phyloP scores from a whole-genome alignment of 1,140 invertebrate species.

The Diabrotica virgifera region DNA sequence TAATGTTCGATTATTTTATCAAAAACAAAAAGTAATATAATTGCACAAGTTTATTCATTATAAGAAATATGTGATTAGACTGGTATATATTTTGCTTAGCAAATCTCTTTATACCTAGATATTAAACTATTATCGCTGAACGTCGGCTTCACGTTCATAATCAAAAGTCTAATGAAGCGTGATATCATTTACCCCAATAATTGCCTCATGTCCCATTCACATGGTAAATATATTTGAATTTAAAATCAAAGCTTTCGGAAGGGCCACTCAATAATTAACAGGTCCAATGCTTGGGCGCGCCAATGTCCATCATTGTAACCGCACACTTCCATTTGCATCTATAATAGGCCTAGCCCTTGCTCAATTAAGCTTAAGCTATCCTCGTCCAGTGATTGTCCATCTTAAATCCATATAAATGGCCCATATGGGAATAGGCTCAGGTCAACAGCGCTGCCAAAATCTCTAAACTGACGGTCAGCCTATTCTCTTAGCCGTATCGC shows the following conservation, averaged over 20 bases:
- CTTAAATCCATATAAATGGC: slow-evolving; percentile 48
- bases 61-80: no score
- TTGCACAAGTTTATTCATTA: no score
- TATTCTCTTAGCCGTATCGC: slow-evolving; percentile 38
- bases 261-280: slow-evolving; percentile 8
- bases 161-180: not conserved
- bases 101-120: no score
- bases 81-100: no score
- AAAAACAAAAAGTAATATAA: no score
- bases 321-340: slow-evolving; percentile 45
- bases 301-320: slow-evolving; percentile 41
- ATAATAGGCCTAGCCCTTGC: slow-evolving; percentile 41
- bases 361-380: slow-evolving; percentile 42
- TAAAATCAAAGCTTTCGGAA: slow-evolving; percentile 14
- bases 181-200: not conserved
- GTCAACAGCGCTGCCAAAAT: slow-evolving; percentile 30
- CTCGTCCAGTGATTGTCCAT: slow-evolving; percentile 39
- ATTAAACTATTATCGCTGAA: slow-evolving; percentile 1
- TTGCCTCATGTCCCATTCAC: not conserved
- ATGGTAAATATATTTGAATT: slow-evolving; percentile 25
- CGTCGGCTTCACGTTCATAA: not conserved
- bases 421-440: slow-evolving; percentile 42
- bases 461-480: slow-evolving; percentile 29
- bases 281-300: slow-evolving; percentile 8
- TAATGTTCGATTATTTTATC: no score